Evolutionary conservation across 2,888 invertebrate genomes (phyloP), one percentile per base, ranked within the genome.

Genomic region (Noctua fimbriata): DNA sequence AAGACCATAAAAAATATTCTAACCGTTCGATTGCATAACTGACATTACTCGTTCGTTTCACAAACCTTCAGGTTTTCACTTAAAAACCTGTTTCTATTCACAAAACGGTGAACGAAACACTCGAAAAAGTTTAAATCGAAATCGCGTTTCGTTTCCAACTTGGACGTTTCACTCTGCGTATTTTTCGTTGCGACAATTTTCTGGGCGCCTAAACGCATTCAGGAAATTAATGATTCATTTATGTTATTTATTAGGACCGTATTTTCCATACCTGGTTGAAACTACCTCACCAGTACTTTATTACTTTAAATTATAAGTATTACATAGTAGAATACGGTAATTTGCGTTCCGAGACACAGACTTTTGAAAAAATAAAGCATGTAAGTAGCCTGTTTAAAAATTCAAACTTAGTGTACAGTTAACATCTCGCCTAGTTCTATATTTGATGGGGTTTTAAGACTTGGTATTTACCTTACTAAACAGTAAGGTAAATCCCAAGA

Each of bases 41-140:
- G 36, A 36, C 36, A 63, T 32, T 21, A 32, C 18, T 36, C 66
- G 16, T 41, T 3, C 24, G 16, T 67, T 16, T 65, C 7, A n/a
- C 24, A 12, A 69, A 69, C 24, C 47, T 28, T 66, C 24, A 63
- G 49, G 24, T 74, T 67, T 83, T 63, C 3, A 32, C 32, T 18
- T 49, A 58, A 65, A 49, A 75, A 41, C 28, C 72, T 55, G 76
- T 83, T 74, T 74, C 67, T 75, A 76, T 76, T 79, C 55, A 78
- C 71, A 78, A 73, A 79, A 75, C 49, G 66, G 66, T 16, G 24
- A 83, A 65, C 67, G 60, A 69, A 81, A 79, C 18, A 70, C 52
- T 60, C n/a, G n/a, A 60, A 70, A 74, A 86, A 81, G 74, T 88
- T 88, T 79, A 79, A 84, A 87, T 87, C 36, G 81, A 84, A 87